phyloP scores from a whole-genome alignment of 2,888 invertebrate species.

The Alitta virens region DNA sequence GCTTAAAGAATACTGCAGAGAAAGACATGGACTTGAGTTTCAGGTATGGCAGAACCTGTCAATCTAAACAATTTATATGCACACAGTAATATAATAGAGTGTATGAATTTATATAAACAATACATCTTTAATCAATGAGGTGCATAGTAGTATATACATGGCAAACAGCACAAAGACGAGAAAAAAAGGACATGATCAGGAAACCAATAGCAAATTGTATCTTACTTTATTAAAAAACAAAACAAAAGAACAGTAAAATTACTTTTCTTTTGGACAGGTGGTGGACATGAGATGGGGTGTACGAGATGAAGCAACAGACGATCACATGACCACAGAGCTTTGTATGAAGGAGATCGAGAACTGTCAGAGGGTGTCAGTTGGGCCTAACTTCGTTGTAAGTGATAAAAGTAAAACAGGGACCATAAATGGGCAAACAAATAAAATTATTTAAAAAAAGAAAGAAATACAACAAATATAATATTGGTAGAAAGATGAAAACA shows the following conservation, averaged over 20 bases:
- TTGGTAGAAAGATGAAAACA: too few species aligned
- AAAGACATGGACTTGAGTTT: constrained; percentile 96
- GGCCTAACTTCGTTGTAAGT: constrained; percentile 45
- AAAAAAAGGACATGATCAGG: not conserved
- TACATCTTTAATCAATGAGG: not conserved
- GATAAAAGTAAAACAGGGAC: too few species aligned
- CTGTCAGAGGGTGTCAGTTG: constrained; percentile 40
- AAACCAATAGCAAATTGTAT: too few species aligned
- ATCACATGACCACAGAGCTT: constrained; percentile 38
- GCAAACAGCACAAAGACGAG: not conserved
- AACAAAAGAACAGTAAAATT: too few species aligned
- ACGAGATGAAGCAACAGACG: constrained; percentile 32
- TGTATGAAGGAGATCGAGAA: constrained; percentile 42
- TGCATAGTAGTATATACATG: not conserved
- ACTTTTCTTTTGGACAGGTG: constrained; percentile 21
- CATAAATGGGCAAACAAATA: too few species aligned
- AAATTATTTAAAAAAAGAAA: too few species aligned
- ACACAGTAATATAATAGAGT: too few species aligned
- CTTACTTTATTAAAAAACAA: too few species aligned
- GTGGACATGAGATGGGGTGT: constrained; percentile 35
- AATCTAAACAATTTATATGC: too few species aligned
- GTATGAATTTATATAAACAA: too few species aligned
- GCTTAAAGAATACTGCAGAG: constrained; percentile 93
- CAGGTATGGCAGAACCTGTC: too few species aligned
- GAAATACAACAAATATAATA: too few species aligned